phyloP scores from a whole-genome alignment of 2,113 vertebrate species.

The Oreochromis spilurus region DNA sequence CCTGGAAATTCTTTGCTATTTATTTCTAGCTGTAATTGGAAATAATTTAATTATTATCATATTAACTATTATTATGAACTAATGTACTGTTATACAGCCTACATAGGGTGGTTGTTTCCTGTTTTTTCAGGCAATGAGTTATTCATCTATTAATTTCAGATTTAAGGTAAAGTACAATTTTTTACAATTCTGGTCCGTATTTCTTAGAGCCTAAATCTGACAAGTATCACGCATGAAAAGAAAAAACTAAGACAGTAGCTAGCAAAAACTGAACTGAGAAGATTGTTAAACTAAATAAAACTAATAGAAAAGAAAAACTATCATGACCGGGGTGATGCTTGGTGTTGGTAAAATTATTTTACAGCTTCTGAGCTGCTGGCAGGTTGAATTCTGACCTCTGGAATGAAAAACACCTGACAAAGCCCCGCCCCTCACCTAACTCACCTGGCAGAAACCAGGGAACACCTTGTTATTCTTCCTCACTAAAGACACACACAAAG shows the following conservation, averaged over 20 bases:
- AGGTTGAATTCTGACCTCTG: no score
- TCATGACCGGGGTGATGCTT: no score
- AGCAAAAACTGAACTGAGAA: no score
- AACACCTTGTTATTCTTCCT: not conserved
- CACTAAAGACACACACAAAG: not conserved
- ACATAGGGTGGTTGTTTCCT: not conserved
- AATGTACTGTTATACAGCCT: not conserved
- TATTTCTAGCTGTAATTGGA: not conserved
- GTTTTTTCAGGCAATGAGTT: not conserved
- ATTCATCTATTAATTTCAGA: not conserved
- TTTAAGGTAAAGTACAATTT: not conserved
- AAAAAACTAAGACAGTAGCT: no score
- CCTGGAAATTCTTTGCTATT: not conserved
- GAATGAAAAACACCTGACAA: no score
- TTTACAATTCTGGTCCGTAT: not conserved
- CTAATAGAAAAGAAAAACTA: no score
- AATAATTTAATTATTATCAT: not conserved
- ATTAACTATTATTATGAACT: not conserved
- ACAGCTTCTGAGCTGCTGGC: no score
- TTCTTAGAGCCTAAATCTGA: not conserved
- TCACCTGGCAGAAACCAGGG: not conserved
- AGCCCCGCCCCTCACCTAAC: not conserved
- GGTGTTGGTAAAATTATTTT: no score
- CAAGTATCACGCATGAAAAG: no score
- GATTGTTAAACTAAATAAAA: no score